Percentiles rank a stretch among this genome's conserved stretches.
These are phyloP conservation scores for Pogonophryne albipinna DNA, from an alignment of 2,797 vertebrate genomes.

Conservation along the genomic window DNA sequence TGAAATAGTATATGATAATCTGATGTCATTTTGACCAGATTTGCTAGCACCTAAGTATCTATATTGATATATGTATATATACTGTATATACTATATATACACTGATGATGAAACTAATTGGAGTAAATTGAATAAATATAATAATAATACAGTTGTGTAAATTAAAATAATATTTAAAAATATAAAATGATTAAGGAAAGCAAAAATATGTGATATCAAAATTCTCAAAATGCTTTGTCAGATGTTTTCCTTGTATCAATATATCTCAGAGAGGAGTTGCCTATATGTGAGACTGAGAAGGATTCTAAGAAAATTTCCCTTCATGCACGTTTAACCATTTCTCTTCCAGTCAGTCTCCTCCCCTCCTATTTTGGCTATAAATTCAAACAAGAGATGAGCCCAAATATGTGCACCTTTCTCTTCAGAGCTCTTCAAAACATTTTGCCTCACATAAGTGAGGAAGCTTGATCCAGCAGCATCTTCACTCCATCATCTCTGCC, in stretches of 20 bases:
- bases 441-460: background rate
- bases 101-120: too few relatives aligned
- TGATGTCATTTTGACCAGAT: background rate
- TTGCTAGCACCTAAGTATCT: background rate
- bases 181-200: background rate
- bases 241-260: background rate
- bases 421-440: slow-evolving; percentile 17
- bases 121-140: background rate
- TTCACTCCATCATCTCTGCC: slow-evolving; percentile 1
- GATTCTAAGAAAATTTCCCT: slow-evolving; percentile 11
- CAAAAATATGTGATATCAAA: slow-evolving; percentile 17
- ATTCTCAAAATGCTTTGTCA: slow-evolving; percentile 27
- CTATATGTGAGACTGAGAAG: background rate
- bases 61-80: background rate
- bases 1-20: background rate
- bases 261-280: slow-evolving; percentile 37
- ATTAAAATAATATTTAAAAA: too few relatives aligned
- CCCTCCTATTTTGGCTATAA: slow-evolving; percentile 49
- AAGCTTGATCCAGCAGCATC: slow-evolving; percentile 17
- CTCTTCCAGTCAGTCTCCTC: slow-evolving; percentile 63
- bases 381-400: slow-evolving; percentile 24
- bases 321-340: slow-evolving; percentile 58
- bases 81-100: background rate
- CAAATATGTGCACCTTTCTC: slow-evolving; percentile 24
- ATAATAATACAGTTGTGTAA: background rate